Evolutionary conservation across 2,113 vertebrate genomes (phyloP).

Genomic region (Lasiurus borealis): DNA sequence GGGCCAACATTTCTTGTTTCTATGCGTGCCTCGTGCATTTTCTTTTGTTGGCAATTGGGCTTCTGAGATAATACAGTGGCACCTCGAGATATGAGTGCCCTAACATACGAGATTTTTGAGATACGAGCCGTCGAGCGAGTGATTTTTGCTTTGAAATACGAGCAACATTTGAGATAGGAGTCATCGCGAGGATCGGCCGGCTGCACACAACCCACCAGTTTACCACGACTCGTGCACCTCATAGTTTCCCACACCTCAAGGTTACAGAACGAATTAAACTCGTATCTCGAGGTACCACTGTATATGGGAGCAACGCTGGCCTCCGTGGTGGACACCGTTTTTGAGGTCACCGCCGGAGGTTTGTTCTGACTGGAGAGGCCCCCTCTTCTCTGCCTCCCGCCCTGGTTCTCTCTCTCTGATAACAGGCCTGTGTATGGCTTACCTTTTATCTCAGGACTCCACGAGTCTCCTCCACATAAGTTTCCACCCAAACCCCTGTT

Average conservation of each 20-base stretch:
- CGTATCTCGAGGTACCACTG: too few species aligned
- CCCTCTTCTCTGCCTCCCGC: not conserved
- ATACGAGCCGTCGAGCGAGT: too few species aligned
- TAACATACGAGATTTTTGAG: too few species aligned
- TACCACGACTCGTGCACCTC: too few species aligned
- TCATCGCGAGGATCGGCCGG: too few species aligned
- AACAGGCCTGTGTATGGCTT: not conserved
- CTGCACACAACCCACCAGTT: too few species aligned
- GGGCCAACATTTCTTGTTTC: slow-evolving; percentile 18
- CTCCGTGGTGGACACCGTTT: not conserved
- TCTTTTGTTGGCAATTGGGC: not conserved
- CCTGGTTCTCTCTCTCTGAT: not conserved
- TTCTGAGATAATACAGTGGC: slow-evolving; percentile 26
- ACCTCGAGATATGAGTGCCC: too few species aligned
- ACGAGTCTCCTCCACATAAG: not conserved
- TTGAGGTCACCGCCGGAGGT: not conserved
- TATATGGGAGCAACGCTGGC: not conserved
- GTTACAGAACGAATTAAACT: too few species aligned
- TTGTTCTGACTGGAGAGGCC: not conserved
- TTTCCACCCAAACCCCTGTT: not conserved
- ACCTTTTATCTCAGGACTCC: not conserved
- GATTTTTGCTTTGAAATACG: too few species aligned
- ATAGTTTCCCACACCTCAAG: too few species aligned
- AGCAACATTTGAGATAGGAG: too few species aligned
- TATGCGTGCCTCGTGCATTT: not conserved